These are phyloP conservation scores for Paedocypris micromegethes DNA, from an alignment of 2,797 vertebrate genomes.

Conservation along the genomic window DNA sequence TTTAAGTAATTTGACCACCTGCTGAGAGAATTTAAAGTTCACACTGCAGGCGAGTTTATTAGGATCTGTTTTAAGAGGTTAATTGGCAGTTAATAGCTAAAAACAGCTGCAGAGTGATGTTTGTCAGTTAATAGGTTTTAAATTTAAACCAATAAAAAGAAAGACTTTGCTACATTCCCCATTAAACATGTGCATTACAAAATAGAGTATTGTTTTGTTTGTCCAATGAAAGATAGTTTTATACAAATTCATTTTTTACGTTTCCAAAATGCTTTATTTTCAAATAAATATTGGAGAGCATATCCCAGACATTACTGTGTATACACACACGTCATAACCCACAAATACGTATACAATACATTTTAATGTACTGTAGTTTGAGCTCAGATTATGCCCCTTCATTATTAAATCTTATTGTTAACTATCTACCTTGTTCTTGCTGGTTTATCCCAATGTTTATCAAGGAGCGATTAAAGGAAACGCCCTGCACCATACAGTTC, in stretches of 20 bases:
- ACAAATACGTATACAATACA: too few species aligned
- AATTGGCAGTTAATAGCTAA: neutral
- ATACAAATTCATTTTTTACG: too few species aligned
- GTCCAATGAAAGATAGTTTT: neutral
- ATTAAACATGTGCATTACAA: neutral
- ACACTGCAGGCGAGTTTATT: constrained; percentile 10
- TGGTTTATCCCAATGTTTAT: constrained; percentile 11
- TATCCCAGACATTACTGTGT: too few species aligned
- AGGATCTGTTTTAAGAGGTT: constrained; percentile 12
- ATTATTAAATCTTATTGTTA: too few species aligned
- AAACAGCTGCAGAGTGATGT: constrained; percentile 17
- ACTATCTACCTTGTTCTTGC: neutral
- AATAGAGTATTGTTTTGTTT: neutral
- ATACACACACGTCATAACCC: too few species aligned
- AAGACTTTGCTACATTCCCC: neutral
- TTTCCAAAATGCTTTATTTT: too few species aligned
- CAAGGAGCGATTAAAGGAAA: constrained; percentile 25
- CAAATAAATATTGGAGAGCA: too few species aligned
- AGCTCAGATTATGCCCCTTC: too few species aligned
- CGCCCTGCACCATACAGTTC: constrained; percentile 11
- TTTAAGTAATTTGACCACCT: constrained; percentile 45
- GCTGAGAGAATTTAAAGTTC: constrained; percentile 45
- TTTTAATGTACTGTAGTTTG: too few species aligned
- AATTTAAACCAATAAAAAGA: constrained; percentile 6
- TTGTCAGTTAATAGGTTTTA: constrained; percentile 4